Percentiles rank a stretch among this genome's conserved stretches.
Evolutionary conservation across 2,797 vertebrate genomes (phyloP).

Genomic region (Prunella strophiata): DNA sequence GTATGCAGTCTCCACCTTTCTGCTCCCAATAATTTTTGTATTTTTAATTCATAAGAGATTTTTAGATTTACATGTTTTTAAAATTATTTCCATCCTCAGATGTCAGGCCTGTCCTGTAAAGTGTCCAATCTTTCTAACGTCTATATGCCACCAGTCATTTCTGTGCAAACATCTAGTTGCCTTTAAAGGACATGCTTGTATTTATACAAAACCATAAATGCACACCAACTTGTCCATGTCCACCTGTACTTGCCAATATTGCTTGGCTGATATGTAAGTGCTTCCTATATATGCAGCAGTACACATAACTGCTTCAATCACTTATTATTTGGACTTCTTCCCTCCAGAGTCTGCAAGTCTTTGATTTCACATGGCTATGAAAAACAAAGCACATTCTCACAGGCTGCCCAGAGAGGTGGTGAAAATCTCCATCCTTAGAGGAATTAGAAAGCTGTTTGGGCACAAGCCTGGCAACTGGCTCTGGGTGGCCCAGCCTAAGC

Average conservation of each 20-base stretch:
- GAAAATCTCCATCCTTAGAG: neutral
- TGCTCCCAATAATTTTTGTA: neutral
- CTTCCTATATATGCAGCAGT: neutral
- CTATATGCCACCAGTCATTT: neutral
- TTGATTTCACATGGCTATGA: neutral
- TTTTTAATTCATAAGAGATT: neutral
- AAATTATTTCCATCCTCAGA: neutral
- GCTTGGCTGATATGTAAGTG: neutral
- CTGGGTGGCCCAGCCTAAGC: neutral
- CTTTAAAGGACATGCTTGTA: neutral
- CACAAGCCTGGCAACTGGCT: neutral
- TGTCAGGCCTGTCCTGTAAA: neutral
- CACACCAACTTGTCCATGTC: neutral
- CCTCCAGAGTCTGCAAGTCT: neutral
- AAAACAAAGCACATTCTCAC: neutral
- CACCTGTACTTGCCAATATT: neutral
- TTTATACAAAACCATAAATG: neutral
- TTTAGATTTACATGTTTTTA: neutral
- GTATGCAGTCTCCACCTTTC: neutral
- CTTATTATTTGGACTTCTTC: neutral
- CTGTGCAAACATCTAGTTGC: neutral
- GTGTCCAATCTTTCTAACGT: neutral
- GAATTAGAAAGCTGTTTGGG: neutral
- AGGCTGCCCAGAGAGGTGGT: neutral
- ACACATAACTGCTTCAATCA: neutral